Percentiles rank a stretch among this genome's conserved stretches.
These are phyloP conservation scores for Eremophila alpestris DNA, from an alignment of 2,797 vertebrate genomes.

Conservation along the genomic window DNA sequence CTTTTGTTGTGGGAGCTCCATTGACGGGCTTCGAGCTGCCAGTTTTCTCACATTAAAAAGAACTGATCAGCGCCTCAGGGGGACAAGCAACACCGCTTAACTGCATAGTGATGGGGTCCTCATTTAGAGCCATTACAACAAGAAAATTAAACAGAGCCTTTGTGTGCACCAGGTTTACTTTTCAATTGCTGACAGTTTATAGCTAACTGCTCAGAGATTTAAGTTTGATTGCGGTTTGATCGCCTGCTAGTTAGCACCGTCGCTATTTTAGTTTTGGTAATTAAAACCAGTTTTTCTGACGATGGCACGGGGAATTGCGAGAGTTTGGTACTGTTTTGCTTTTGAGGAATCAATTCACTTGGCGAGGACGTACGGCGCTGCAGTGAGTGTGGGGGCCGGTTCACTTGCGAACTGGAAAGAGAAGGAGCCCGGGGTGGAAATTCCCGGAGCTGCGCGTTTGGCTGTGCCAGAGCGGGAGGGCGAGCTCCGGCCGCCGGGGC, in stretches of 20 bases:
- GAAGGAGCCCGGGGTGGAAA: background rate
- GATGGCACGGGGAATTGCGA: conserved; percentile 25
- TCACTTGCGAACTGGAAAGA: background rate
- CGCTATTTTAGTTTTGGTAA: conserved; percentile 59
- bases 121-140: conserved; percentile 78
- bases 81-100: conserved; percentile 70
- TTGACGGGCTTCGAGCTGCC: conserved; percentile 76
- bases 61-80: conserved; percentile 74
- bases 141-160: conserved; percentile 81
- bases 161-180: conserved; percentile 75
- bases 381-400: conserved; percentile 3
- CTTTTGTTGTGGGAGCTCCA: conserved; percentile 78
- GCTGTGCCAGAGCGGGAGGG: background rate
- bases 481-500: background rate
- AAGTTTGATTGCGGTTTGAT: conserved; percentile 74
- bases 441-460: background rate
- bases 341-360: conserved; percentile 24
- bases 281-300: conserved; percentile 46
- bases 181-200: conserved; percentile 78
- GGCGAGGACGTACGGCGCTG: background rate
- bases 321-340: conserved; percentile 48
- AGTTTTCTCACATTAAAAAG: conserved; percentile 80
- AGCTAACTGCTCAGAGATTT: conserved; percentile 74
- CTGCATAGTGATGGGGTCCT: conserved; percentile 76
- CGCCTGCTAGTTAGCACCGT: conserved; percentile 56